Conservation (phyloP, 2,113 vertebrate genomes). For the Lampris incognitus region DNA sequence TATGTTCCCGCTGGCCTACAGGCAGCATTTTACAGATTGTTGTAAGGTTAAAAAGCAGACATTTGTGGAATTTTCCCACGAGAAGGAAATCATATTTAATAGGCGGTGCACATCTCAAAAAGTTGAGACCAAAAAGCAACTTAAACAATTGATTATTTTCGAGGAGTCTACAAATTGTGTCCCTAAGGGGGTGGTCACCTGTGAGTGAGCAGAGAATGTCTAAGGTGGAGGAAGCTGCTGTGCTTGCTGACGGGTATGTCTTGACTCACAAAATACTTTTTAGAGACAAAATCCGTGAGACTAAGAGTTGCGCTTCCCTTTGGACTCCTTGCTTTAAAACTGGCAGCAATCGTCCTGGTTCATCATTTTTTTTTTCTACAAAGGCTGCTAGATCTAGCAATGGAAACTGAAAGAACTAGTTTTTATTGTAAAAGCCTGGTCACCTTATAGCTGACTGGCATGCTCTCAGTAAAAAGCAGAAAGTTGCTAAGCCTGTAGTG, state of each 20-base stretch:
- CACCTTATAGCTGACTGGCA: not conserved
- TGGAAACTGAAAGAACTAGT: not conserved
- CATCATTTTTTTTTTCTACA: not conserved
- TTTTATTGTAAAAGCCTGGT: not conserved
- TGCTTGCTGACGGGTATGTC: conserved; percentile 15
- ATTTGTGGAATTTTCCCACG: conserved; percentile 1
- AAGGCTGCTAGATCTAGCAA: conserved; percentile 1
- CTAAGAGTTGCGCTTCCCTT: conserved; percentile 1
- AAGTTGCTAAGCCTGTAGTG: not conserved
- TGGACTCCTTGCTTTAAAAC: not conserved
- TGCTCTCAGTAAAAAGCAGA: conserved; percentile 1
- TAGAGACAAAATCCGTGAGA: not conserved
- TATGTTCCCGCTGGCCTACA: conserved; percentile 1
- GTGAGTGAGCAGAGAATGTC: not conserved
- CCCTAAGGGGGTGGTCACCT: not conserved
- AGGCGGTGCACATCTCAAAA: conserved; percentile 18
- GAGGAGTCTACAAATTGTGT: not conserved
- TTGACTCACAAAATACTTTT: not conserved
- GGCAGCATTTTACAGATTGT: conserved; percentile 11
- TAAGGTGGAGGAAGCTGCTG: not conserved
- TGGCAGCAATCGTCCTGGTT: conserved; percentile 2
- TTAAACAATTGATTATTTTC: conserved; percentile 5
- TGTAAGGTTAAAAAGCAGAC: not conserved
- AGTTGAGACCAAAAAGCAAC: not conserved
- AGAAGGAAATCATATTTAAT: conserved; percentile 19